Evolutionary conservation across 2,113 vertebrate genomes (phyloP).

Genomic region (Erpornis zantholeuca): DNA sequence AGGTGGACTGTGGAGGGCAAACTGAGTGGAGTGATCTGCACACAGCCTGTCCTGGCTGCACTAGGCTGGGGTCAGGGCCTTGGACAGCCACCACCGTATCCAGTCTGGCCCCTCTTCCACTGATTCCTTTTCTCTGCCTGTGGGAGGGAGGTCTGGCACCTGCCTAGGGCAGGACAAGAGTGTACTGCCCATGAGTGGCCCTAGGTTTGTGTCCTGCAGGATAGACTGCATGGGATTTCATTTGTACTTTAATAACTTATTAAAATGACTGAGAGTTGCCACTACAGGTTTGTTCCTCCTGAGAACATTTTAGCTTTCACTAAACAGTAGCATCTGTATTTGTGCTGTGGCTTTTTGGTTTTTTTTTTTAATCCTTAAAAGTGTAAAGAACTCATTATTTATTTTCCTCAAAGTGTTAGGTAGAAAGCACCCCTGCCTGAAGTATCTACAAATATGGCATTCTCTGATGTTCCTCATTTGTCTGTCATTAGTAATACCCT

Average conservation of each 20-base stretch:
- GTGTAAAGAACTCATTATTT: neutral
- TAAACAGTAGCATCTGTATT: neutral
- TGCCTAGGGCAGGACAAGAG: neutral
- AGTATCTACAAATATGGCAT: neutral
- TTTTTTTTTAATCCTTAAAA: neutral
- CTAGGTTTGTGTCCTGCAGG: neutral
- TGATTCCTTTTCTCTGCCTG: neutral
- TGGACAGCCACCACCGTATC: neutral
- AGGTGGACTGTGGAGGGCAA: neutral
- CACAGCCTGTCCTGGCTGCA: neutral
- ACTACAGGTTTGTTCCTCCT: neutral
- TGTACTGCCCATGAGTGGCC: neutral
- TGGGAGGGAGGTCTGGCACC: neutral
- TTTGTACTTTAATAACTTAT: neutral
- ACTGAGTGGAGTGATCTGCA: neutral
- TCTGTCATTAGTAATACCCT: conserved; percentile 38
- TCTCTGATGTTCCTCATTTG: conserved; percentile 15
- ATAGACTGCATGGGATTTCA: neutral
- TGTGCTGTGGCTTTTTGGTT: neutral
- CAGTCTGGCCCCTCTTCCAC: neutral
- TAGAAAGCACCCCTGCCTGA: neutral
- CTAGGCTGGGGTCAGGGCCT: neutral
- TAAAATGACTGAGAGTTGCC: neutral
- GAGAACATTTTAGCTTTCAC: neutral
- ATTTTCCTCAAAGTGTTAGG: neutral